Base-by-base conservation (phyloP, 2,888 invertebrate genomes). In the Gymnosoma rotundatum region DNA sequence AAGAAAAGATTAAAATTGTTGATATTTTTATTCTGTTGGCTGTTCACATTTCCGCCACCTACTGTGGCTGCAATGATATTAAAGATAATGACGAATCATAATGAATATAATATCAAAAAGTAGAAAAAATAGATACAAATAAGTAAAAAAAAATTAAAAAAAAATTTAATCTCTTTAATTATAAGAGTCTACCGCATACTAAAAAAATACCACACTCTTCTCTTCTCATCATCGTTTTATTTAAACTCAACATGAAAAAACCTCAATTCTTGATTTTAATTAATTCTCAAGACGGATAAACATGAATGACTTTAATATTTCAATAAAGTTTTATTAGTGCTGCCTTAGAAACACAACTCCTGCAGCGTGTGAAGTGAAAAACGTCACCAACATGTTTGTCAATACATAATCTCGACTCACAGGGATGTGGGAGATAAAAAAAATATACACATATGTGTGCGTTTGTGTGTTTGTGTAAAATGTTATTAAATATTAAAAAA, bases 1-100 rank as follows among this genome's bases (percentile, higher is more conserved):
- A 18, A 18, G 6, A 66, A 66, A 61, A 32, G n/a, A 58, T 36
- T 64, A 20, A 67, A 73, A 73, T 79, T 58, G 14, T 58, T 42
- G 70, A 60, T 14, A 21, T 36, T 50, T n/a, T 42, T 1, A 38
- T 60, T 25, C 18, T 64, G 25, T 32, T 72, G 18, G 32, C 50
- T 63, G 36, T 56, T 36, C 50, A 60, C 16, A 45, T 64, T 80
- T 32, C 80, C 80, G 52, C 80, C 80, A 74, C 80, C 80, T 74
- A 74, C 67, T 80, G 80, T 45, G 80, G 45, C 61, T 9, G 32
- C 58, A 54, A 61, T 54, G 61, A 73, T 60, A 50, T 61, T 74
- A n/a, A 36, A 72, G 67, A 74, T 74, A 74, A 74, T 80, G 67
- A 60, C 67, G 54, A 67, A 60, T 70, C 21, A 61, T 48, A 50